Base-by-base conservation (phyloP, 1,140 invertebrate genomes). In the Oreohelix idahoensis region DNA sequence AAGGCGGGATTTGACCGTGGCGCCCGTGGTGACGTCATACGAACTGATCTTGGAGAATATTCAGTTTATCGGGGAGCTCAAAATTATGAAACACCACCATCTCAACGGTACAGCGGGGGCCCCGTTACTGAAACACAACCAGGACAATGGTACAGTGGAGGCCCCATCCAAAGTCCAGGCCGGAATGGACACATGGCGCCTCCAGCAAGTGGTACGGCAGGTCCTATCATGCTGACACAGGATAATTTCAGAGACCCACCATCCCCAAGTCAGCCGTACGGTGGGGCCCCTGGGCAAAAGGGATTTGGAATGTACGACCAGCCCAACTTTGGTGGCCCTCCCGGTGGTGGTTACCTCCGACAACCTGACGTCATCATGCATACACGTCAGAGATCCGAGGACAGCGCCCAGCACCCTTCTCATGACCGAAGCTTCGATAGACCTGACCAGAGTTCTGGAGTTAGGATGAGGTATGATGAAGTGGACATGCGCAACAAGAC, bases 21-120 rank as follows among this genome's bases (percentile, higher is more conserved):
- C 15, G 83, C 78, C 5, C 81, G 84, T 17, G 84, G 86, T 0
- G 88, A 89, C 78, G 71, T 88, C 39, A 84, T 89, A 63, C 81
- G 86, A 58, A 86, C 84, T 0, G 87, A 88, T 74, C 87, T 84
- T 58, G 86, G 88, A 2, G 86, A 87, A 17, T 89, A 85, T 81
- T 84, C 85, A 0, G 84, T 85, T 20, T 88, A 87, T 80, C 77
- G 83, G 20, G 85, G 86, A 15, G 70, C 17, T 38, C 26, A 80
- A 10, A 51, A 20, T 39, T 49, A 49, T 51, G 63, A 49, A 26
- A 66, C 11, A 2, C 42, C 69, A 0, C 79, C 63, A 1, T 11
- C 63, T 32, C 79, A 80, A 29, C 38, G 32, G 39, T 66, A 36
- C 66, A 70, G 42, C 20, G 35, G 35, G 8, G 38, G 42, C 0